Evolutionary conservation across 2,888 invertebrate genomes (phyloP), one percentile per base, ranked within the genome.

Genomic region (Malthinus flaveolus): DNA sequence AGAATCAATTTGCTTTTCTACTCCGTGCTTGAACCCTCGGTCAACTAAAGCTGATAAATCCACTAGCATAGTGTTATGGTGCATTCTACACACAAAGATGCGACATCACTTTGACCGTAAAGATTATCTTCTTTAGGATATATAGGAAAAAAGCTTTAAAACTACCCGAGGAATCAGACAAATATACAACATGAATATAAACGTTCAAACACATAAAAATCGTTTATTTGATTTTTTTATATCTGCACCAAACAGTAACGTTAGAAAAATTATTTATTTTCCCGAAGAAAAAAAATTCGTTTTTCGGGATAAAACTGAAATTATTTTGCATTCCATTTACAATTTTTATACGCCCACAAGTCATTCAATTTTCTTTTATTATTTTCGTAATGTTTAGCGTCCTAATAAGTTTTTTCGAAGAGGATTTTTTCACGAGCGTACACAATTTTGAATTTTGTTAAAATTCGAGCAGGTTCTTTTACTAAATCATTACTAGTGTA

Each of bases 1-100:
- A 68, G 68, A 71, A 71, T 66, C 72, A 72, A 72, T 72, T 72
- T 72, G 72, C 69, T 70, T 65, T 68, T 70, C 67, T 23, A 23
- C 23, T 69, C 70, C 70, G 69, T 69, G 69, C 66, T 68, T 65
- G 57, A 59, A 66, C 61, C 61, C 57, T 61, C 61, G 64, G 62
- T 63, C 66, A 65, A 46, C 62, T 64, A 68, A 70, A 68, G 66
- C 65, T 68, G 69, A 72, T 71, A 71, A 71, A 71, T 71, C 68
- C 69, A 49, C 42, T 44, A 37, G 34, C 54, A 37, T 49, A 49
- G 51, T 59, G 51, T 56, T 59, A 51, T 49, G 48, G 51, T 48
- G 47, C 51, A 46, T 59, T 50, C 53, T 50, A 23, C 23, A 52
- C 52, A 58, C 47, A 48, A 54, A 54, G 54, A 54, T 54, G 48